These are phyloP conservation scores for Vulpes lagopus DNA, from an alignment of 2,113 vertebrate genomes.

Conservation along the genomic window DNA sequence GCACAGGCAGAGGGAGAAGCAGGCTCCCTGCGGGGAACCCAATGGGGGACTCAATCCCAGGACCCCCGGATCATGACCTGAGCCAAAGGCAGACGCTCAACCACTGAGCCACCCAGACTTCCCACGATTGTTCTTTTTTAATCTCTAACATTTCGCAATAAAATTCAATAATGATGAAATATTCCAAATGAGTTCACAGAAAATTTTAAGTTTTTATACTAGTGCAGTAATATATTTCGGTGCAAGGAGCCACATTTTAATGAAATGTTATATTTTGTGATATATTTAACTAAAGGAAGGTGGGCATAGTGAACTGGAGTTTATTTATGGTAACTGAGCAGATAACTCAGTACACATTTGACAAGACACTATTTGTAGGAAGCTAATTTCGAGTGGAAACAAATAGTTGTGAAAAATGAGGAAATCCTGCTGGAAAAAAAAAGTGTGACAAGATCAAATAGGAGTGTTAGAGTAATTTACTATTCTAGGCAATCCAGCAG, in stretches of 20 bases:
- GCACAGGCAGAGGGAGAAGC: too few relatives aligned
- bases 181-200: background rate
- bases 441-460: constrained; percentile 44
- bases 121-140: background rate
- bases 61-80: too few relatives aligned
- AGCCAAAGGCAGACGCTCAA: too few relatives aligned
- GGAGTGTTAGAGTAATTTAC: constrained; percentile 67
- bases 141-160: background rate
- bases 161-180: background rate
- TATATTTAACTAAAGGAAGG: background rate
- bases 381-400: constrained; percentile 72
- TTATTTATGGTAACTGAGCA: background rate
- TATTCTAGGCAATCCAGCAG: constrained; percentile 69
- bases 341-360: constrained; percentile 26
- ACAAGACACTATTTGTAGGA: constrained; percentile 11
- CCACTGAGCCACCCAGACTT: too few relatives aligned
- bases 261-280: background rate
- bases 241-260: background rate
- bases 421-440: constrained; percentile 68
- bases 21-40: too few relatives aligned
- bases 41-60: too few relatives aligned
- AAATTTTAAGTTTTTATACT: background rate
- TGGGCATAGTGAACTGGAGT: background rate
- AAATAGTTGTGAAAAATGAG: constrained; percentile 63
- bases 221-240: background rate